phyloP scores from a whole-genome alignment of 2,113 vertebrate genomes.

The pig (Sus scrofa) region T2T-Sscrofa CM000812.6:183621001-183621500 shows the following conservation, averaged over 20 bases:
- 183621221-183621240: not conserved
- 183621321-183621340: not conserved
- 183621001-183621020: not conserved
- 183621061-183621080: not conserved
- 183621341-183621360: not conserved
- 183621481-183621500: not conserved
- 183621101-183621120: not conserved
- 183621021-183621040: not conserved
- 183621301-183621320: conserved; percentile 6
- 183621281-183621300: not conserved
- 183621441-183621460: not conserved
- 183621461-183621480: not conserved
- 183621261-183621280: not conserved
- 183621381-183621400: not conserved
- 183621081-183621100: not conserved
- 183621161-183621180: not conserved
- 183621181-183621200: not conserved
- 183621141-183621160: not conserved
- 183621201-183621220: not conserved
- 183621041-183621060: not conserved
- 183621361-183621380: not conserved
- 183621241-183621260: not conserved
- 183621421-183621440: not conserved
- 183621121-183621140: not conserved
- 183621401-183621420: not conserved